Conservation (phyloP, 1,140 invertebrate species). For the Agraylea sexmaculata region DNA sequence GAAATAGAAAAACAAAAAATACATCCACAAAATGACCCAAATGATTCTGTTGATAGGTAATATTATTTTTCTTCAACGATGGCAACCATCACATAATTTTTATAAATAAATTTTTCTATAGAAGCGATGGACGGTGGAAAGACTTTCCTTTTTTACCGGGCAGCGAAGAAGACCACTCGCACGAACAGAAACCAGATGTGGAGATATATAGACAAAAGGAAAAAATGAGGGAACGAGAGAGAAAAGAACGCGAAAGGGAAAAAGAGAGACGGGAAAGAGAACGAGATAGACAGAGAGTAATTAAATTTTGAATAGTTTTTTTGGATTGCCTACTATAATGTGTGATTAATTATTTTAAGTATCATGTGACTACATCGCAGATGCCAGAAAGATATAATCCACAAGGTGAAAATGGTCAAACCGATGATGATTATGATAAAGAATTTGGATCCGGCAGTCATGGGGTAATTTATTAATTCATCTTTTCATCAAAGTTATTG, state of each 20-base stretch:
- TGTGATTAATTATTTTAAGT: background rate
- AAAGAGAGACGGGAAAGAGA: constrained; percentile 25
- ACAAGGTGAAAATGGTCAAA: constrained; percentile 3
- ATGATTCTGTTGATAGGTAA: constrained; percentile 20
- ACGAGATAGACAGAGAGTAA: constrained; percentile 15
- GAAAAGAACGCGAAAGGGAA: constrained; percentile 24
- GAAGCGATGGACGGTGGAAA: constrained; percentile 33
- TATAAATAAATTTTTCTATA: constrained; percentile 19
- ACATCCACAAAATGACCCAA: constrained; percentile 30
- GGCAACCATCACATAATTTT: too few relatives aligned
- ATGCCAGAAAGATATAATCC: constrained; percentile 20
- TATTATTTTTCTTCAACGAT: background rate
- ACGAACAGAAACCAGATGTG: constrained; percentile 43
- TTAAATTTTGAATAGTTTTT: constrained; percentile 10
- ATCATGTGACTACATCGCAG: constrained; percentile 13
- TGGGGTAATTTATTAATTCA: constrained; percentile 11
- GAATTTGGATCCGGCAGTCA: constrained; percentile 17
- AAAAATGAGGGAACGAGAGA: constrained; percentile 26
- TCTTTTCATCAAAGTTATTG: background rate
- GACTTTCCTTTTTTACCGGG: constrained; percentile 31
- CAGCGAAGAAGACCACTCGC: constrained; percentile 48
- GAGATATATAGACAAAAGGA: constrained; percentile 32
- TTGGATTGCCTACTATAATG: too few relatives aligned
- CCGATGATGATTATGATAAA: constrained; percentile 18
- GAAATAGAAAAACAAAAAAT: constrained; percentile 47